Percentiles rank a stretch among this genome's conserved stretches.
Conservation (phyloP, 2,888 invertebrate genomes). For the Pollenia amentaria region DNA sequence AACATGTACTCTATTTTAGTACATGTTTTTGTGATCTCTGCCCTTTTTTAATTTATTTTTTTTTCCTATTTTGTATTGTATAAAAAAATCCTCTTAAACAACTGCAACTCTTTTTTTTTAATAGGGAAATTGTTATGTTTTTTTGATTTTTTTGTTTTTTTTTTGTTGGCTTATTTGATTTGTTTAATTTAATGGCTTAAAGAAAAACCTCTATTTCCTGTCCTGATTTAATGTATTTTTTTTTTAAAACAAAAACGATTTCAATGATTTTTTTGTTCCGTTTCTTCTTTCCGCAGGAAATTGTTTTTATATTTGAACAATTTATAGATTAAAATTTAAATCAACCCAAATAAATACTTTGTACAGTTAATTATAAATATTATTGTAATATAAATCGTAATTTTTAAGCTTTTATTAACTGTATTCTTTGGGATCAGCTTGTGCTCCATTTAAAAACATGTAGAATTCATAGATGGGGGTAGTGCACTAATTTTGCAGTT, state of each 20-base stretch:
- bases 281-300: not conserved
- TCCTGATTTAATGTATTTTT: slow-evolving; percentile 2
- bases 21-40: not conserved
- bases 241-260: not conserved
- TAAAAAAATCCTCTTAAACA: not conserved
- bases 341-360: not conserved
- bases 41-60: not conserved
- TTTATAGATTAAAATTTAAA: slow-evolving; percentile 23
- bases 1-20: not conserved
- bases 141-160: too few relatives aligned
- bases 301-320: slow-evolving; percentile 12
- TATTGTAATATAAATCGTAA: too few relatives aligned
- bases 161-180: not conserved
- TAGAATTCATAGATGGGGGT: too few relatives aligned
- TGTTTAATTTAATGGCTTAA: not conserved
- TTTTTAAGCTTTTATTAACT: too few relatives aligned
- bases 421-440: too few relatives aligned
- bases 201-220: slow-evolving; percentile 17
- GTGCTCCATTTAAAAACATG: too few relatives aligned
- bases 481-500: too few relatives aligned
- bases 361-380: too few relatives aligned
- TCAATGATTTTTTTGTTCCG: not conserved
- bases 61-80: not conserved
- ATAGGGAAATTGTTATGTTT: slow-evolving; percentile 15
- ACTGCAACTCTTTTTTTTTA: not conserved